Percentiles rank a stretch among this genome's conserved stretches.
These are phyloP conservation scores for Nylanderia fulva DNA, from an alignment of 1,140 invertebrate species.

Conservation along the genomic window DNA sequence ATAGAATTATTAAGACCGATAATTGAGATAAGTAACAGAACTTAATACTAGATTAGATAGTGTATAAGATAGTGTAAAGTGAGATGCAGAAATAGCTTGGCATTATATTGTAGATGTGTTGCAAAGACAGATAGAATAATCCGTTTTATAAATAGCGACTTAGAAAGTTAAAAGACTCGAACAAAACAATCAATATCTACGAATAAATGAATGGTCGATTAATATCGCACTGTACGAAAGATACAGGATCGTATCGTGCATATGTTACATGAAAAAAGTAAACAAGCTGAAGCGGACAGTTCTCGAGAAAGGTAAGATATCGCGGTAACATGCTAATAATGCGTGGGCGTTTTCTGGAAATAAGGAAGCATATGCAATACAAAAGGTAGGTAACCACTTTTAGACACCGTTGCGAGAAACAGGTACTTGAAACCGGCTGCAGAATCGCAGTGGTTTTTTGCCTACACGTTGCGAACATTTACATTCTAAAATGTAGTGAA, in stretches of 20 bases:
- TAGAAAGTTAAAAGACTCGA: background rate
- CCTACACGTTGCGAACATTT: background rate
- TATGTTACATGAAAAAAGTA: slow-evolving; percentile 7
- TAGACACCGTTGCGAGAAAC: slow-evolving; percentile 34
- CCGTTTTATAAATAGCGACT: slow-evolving; percentile 23
- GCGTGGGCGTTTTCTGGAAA: slow-evolving; percentile 63
- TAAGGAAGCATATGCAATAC: slow-evolving; percentile 56
- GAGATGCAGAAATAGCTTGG: slow-evolving; percentile 55
- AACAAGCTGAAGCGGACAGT: slow-evolving; percentile 2
- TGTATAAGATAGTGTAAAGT: slow-evolving; percentile 39
- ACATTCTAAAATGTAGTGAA: background rate
- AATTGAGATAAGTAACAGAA: slow-evolving; percentile 50
- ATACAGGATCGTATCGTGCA: background rate
- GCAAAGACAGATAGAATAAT: slow-evolving; percentile 45
- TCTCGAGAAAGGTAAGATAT: slow-evolving; percentile 16
- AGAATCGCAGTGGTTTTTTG: background rate
- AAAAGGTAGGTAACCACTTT: slow-evolving; percentile 50
- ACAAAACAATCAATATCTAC: slow-evolving; percentile 18
- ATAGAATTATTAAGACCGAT: slow-evolving; percentile 30
- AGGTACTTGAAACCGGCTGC: slow-evolving; percentile 2
- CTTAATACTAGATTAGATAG: slow-evolving; percentile 46
- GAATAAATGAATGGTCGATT: slow-evolving; percentile 38
- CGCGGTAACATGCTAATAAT: slow-evolving; percentile 68
- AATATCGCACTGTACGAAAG: background rate
- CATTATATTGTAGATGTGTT: slow-evolving; percentile 23